Percentiles rank a stretch among this genome's conserved stretches.
phyloP scores from a whole-genome alignment of 1,140 invertebrate genomes.

The Bombyx mori region ASM3026992v2 NC_085116.1:7674001-7674500 shows the following conservation, averaged over 20 bases:
- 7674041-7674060: conserved; percentile 82
- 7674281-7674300: too few relatives aligned
- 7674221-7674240: conserved; percentile 75
- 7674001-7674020: conserved; percentile 82
- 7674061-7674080: conserved; percentile 82
- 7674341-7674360: too few relatives aligned
- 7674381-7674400: too few relatives aligned
- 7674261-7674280: conserved; percentile 36
- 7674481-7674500: too few relatives aligned
- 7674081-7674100: conserved; percentile 75
- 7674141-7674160: conserved; percentile 64
- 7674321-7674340: too few relatives aligned
- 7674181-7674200: conserved; percentile 78
- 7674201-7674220: conserved; percentile 75
- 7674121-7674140: conserved; percentile 77
- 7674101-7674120: conserved; percentile 76
- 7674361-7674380: too few relatives aligned
- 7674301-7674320: too few relatives aligned
- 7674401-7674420: too few relatives aligned
- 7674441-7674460: too few relatives aligned
- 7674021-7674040: conserved; percentile 84
- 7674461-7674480: too few relatives aligned
- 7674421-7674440: too few relatives aligned
- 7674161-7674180: conserved; percentile 76
- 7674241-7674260: conserved; percentile 64